Evolutionary conservation across 2,113 vertebrate species (phyloP).

Genomic region (Pedionomus torquatus): DNA sequence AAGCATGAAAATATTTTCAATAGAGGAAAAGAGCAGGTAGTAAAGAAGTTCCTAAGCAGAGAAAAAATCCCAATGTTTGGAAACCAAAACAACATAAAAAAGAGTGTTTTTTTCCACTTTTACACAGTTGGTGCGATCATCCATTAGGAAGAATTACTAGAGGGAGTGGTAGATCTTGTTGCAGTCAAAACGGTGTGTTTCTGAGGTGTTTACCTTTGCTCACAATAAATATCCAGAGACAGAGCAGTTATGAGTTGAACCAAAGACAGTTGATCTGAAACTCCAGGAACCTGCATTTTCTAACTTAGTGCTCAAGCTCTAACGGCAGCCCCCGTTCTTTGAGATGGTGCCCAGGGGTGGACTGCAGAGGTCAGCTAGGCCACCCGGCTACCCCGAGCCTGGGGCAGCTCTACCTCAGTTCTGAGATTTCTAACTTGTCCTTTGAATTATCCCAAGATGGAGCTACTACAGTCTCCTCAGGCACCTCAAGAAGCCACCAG

Average conservation of each 20-base stretch:
- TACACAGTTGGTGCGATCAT: accelerated
- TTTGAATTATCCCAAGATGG: neutral
- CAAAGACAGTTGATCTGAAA: neutral
- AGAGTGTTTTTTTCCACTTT: neutral
- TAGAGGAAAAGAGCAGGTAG: neutral
- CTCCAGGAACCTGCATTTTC: neutral
- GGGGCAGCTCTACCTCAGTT: neutral
- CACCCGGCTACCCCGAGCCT: accelerated
- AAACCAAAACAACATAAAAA: neutral
- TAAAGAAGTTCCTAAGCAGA: neutral
- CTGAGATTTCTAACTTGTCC: neutral
- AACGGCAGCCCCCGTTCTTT: neutral
- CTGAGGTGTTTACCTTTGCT: neutral
- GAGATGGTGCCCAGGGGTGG: neutral
- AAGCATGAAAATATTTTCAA: neutral
- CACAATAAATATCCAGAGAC: neutral
- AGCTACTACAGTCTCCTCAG: neutral
- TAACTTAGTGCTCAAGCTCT: neutral
- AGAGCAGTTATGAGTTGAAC: neutral
- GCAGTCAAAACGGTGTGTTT: neutral
- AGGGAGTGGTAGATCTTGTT: neutral
- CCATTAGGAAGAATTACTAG: neutral
- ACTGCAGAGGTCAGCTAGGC: neutral
- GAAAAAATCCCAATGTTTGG: neutral
- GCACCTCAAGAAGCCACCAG: neutral